A percentile compares a stretch with the other conserved stretches of the same genome.
Conservation (phyloP, 1,140 invertebrate genomes). For the Chrysomallon squamiferum region DNA sequence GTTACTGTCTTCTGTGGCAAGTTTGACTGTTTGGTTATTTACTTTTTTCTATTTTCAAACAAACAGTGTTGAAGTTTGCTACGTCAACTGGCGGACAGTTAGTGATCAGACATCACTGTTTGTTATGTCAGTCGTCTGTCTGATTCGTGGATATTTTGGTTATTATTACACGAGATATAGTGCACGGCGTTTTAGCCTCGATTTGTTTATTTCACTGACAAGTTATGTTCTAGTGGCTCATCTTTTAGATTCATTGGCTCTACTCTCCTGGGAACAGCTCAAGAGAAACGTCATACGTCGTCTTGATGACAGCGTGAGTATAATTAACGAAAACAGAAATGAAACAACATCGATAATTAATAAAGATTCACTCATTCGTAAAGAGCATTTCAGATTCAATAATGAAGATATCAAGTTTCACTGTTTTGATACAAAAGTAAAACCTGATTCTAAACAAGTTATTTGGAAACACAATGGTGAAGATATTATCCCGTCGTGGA, state of each 20-base stretch:
- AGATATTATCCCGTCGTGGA: background rate
- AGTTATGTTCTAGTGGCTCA: background rate
- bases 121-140: no score
- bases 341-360: background rate
- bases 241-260: background rate
- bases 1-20: no score
- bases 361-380: background rate
- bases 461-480: background rate
- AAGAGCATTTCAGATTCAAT: background rate
- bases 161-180: background rate
- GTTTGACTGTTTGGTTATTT: no score
- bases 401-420: background rate
- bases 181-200: background rate
- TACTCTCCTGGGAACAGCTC: background rate
- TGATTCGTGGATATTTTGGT: no score
- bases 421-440: background rate
- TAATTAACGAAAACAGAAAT: background rate
- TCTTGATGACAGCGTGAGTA: background rate
- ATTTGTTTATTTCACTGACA: background rate
- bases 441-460: background rate
- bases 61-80: no score
- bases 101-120: no score
- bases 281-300: background rate
- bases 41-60: no score
- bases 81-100: no score